Evolutionary conservation across 2,888 invertebrate genomes (phyloP).

Genomic region (Archaeoteleia sp.): DNA sequence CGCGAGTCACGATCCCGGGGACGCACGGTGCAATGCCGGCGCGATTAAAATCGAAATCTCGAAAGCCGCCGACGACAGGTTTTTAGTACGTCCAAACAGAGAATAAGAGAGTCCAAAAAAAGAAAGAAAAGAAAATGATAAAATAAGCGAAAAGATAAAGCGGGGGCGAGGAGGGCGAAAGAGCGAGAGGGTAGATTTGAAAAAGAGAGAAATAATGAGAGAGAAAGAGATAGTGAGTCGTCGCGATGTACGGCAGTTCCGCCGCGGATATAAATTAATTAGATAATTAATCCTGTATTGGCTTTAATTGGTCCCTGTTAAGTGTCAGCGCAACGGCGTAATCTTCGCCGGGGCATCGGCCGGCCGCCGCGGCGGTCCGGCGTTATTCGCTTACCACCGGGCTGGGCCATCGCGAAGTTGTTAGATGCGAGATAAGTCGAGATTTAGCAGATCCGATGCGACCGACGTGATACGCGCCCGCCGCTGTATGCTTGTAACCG

Average conservation of each 20-base stretch:
- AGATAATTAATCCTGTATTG: constrained; percentile 75
- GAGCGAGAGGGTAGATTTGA: constrained; percentile 9
- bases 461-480: constrained; percentile 63
- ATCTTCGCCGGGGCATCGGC: constrained; percentile 60
- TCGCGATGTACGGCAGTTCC: constrained; percentile 11
- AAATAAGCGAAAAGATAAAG: constrained; percentile 10
- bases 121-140: no score
- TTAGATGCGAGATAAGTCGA: constrained; percentile 72
- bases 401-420: constrained; percentile 64
- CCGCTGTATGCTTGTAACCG: constrained; percentile 61
- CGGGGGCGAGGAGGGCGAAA: constrained; percentile 4
- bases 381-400: constrained; percentile 38
- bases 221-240: constrained; percentile 21
- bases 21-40: constrained; percentile 24
- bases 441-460: constrained; percentile 73
- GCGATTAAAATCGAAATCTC: constrained; percentile 57
- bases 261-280: constrained; percentile 72
- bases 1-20: constrained; percentile 47
- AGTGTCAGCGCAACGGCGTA: constrained; percentile 69
- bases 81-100: constrained; percentile 41
- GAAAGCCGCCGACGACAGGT: constrained; percentile 49
- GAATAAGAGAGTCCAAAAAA: constrained; percentile 8
- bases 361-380: constrained; percentile 8
- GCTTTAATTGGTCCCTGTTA: constrained; percentile 74
- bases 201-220: constrained; percentile 18